phyloP scores from a whole-genome alignment of 2,888 invertebrate genomes.

The Lysandra bellargus region DNA sequence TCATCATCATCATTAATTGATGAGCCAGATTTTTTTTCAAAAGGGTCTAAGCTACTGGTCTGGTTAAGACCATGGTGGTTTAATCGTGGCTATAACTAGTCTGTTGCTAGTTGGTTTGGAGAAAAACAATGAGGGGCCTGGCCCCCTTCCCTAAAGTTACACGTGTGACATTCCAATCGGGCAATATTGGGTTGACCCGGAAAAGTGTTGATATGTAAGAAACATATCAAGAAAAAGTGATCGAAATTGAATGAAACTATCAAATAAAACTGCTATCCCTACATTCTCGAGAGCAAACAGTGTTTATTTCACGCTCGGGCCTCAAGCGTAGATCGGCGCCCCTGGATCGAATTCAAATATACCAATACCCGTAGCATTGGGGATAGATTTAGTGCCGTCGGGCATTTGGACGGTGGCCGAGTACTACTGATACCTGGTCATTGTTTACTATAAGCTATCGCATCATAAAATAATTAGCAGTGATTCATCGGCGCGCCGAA shows the following conservation, averaged over 20 bases:
- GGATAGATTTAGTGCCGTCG: conserved; percentile 60
- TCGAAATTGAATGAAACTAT: no score
- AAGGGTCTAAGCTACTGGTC: no score
- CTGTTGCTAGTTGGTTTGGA: no score
- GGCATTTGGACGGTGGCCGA: conserved; percentile 62
- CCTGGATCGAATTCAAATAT: conserved; percentile 1
- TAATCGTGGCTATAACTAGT: no score
- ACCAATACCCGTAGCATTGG: conserved; percentile 49
- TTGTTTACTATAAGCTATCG: conserved; percentile 42
- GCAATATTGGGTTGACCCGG: no score
- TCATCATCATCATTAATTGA: background rate
- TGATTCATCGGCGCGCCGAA: conserved; percentile 69
- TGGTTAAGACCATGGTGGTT: no score
- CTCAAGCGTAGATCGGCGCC: background rate
- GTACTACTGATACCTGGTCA: conserved; percentile 44
- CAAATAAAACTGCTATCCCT: no score
- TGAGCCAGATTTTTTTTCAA: no score
- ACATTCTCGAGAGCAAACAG: background rate
- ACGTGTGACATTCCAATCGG: no score
- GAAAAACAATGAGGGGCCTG: no score
- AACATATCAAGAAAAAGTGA: no score
- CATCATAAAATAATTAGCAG: conserved; percentile 72
- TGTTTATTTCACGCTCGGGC: background rate
- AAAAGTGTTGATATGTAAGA: background rate
- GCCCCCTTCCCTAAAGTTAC: no score